Base-by-base conservation (phyloP, 2,797 vertebrate genomes). In the Lepidocolaptes lacrymiger region DNA sequence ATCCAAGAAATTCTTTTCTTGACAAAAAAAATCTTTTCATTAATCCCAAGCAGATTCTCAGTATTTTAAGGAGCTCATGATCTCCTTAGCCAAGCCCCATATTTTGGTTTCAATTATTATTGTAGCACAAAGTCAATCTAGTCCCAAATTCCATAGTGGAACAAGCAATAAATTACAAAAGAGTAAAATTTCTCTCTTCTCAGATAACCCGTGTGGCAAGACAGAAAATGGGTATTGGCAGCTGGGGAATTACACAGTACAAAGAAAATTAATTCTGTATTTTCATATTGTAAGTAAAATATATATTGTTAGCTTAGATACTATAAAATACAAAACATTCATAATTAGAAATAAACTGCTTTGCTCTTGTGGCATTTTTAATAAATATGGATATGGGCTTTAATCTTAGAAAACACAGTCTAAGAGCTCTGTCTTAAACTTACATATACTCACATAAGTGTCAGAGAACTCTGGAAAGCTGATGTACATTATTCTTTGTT, bases 31-130 rank as follows among this genome's bases (percentile, higher is more conserved):
- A 87, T 52, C 46, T 39, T 81, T 83, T 51, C 27, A 59, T 37
- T 72, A 86, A 90, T 54, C 19, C 32, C 64, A 71, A 66, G 7
- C 16, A 89, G 55, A 69, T 18, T 66, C 30, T 44, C 67, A 71
- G 44, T 58, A 76, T 84, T 93, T 85, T 64, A 88, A 88, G 58
- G 26, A 62, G 22, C 8, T 89, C 41, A 2, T 30, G 24, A 69
- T 39, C 43, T 85, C 52, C 56, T 73, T 80, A 85, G 34, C 19
- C 54, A 75, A 78, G 44, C 17, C 28, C 58, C 56, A 22, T 63
- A 48, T 39, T 94, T 91, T 79, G 87, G 36, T 91, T 92, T 93
- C 68, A 76, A 79, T 85, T 94, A 87, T 76, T 85, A 88, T 3
- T 62, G 54, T 36, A 84, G 69, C 24, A 84, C 18, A 32, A 88